phyloP scores from a whole-genome alignment of 2,888 invertebrate species.

The Xylota sylvarum region DNA sequence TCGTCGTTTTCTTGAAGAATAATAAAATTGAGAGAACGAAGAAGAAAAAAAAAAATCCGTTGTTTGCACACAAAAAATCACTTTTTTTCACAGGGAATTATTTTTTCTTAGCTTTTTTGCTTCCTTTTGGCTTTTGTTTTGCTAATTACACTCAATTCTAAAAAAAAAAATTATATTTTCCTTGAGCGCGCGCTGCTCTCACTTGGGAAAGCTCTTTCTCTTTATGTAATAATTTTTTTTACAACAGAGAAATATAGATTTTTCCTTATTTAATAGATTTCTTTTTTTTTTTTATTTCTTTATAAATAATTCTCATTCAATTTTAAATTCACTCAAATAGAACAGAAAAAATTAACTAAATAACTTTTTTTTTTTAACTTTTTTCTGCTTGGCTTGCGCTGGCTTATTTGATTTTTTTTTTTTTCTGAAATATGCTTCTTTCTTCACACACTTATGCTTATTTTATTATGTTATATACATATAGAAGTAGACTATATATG shows the following conservation, averaged over 20 bases:
- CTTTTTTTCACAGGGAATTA: constrained; percentile 50
- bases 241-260: constrained; percentile 54
- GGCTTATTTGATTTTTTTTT: constrained; percentile 20
- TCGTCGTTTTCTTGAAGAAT: constrained; percentile 52
- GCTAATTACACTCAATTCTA: constrained; percentile 28
- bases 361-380: constrained; percentile 44
- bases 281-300: constrained; percentile 39
- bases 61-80: constrained; percentile 64
- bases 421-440: constrained; percentile 39
- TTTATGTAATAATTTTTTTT: constrained; percentile 71
- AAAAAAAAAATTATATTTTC: constrained; percentile 16
- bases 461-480: constrained; percentile 45
- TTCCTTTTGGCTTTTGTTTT: constrained; percentile 42
- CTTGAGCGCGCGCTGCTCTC: constrained; percentile 46
- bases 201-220: constrained; percentile 55
- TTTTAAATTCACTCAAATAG: constrained; percentile 63
- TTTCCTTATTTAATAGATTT: constrained; percentile 16
- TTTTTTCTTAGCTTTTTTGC: constrained; percentile 21
- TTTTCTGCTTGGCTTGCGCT: constrained; percentile 49
- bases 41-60: constrained; percentile 54
- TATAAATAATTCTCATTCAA: constrained; percentile 36
- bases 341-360: constrained; percentile 53
- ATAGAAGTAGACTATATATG: constrained; percentile 61
- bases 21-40: constrained; percentile 54
- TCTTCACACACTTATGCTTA: constrained; percentile 61